Base-by-base conservation (phyloP, 2,888 invertebrate species). In the Tetheella fluctuosa region DNA sequence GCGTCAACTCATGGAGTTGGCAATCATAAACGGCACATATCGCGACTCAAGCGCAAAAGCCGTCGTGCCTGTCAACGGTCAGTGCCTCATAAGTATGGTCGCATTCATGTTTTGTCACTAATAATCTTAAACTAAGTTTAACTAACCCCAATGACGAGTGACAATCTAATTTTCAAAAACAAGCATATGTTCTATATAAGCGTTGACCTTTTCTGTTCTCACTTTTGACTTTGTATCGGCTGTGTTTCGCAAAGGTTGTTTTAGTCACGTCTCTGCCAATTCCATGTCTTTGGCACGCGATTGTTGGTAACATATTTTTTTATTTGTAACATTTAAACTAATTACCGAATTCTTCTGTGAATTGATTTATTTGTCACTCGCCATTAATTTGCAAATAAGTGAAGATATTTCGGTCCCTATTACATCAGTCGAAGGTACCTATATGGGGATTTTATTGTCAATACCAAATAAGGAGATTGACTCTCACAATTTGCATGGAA, bases 21-120 rank as follows among this genome's bases (percentile, higher is more conserved):
- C 99, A 83, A 99, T 99, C 84, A 99, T 99, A 88, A 99, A 99
- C 90, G 99, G 99, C 88, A 99, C 99, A 60, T 99, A 99, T 94
- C 96, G 99, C 88, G 99, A 99, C 91, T 98, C 98, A 64, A 98
- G 97, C 87, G 95, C 97, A 76, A 98, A 98, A 93, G 97, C 97
- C 77, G 96, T 96, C 75, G 95, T 96, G 83, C 96, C 96, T 76
- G 93, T 92, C 92, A 96, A 97, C 95, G 97, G 97, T 97, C 91
- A 93, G 91, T 94, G 93, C 90, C 90, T 92, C 83, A 90, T 93
- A 93, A 93, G 93, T 93, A 93, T 90, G 93, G 85, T 82, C 86
- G 81, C 85, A 84, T 91, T 92, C 81, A 90, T 91, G 90, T 90
- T 91, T 92, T 92, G 91, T 92, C 76, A 89, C 88, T 92, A 91